These are phyloP conservation scores for Drosophila multiciliata DNA, from an alignment of 2,888 invertebrate genomes.

Conservation along the genomic window DNA sequence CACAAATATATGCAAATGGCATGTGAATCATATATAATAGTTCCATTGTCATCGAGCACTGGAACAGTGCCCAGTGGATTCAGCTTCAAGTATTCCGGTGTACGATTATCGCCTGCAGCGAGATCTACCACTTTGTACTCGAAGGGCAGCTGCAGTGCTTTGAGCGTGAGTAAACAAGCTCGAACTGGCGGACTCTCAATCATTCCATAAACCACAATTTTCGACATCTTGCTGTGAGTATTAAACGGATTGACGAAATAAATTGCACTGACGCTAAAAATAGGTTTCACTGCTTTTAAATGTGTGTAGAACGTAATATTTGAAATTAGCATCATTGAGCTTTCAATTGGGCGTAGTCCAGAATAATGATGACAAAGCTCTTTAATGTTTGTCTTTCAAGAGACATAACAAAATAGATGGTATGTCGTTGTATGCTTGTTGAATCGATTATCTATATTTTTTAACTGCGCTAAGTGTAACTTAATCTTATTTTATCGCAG, in stretches of 20 bases:
- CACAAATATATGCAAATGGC: slow-evolving; percentile 46
- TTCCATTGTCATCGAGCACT: slow-evolving; percentile 45
- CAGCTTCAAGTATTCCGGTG: slow-evolving; percentile 76
- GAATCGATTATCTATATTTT: neutral
- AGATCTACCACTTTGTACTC: slow-evolving; percentile 73
- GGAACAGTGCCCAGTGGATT: slow-evolving; percentile 86
- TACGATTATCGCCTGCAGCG: slow-evolving; percentile 43
- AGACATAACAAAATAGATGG: too few relatives aligned
- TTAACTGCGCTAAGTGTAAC: neutral
- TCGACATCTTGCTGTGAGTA: slow-evolving; percentile 33
- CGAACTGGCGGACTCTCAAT: slow-evolving; percentile 87
- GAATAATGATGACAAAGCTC: slow-evolving; percentile 28
- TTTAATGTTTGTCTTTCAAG: neutral
- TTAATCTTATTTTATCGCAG: neutral
- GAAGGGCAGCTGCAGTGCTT: slow-evolving; percentile 86
- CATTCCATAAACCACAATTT: slow-evolving; percentile 63
- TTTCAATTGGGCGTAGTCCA: neutral
- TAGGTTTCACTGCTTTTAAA: neutral
- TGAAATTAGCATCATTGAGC: slow-evolving; percentile 1
- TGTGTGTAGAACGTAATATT: slow-evolving; percentile 8
- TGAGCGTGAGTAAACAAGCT: slow-evolving; percentile 87
- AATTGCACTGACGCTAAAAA: neutral
- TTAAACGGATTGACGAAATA: neutral
- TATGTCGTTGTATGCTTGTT: neutral
- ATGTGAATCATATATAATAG: slow-evolving; percentile 36